Base-by-base conservation (phyloP, 2,888 invertebrate species). In the Trisateles emortualis region DNA sequence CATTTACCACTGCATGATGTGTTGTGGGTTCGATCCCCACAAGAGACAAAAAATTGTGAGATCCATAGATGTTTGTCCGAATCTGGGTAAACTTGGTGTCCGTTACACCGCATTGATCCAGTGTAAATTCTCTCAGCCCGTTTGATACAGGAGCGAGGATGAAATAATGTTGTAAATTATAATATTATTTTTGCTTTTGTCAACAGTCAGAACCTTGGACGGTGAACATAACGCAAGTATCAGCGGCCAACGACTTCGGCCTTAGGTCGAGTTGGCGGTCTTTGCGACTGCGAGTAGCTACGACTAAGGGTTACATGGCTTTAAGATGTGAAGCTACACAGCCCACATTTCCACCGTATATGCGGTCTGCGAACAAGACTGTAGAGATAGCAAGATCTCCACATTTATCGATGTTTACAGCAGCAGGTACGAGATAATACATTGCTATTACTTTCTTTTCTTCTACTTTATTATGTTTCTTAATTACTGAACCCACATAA, bases 381-480 rank as follows among this genome's bases (percentile, higher is more conserved):
- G 64, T 92, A 10, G 65, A 84, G 36, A 80, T 92, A 0, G 89
- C 87, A 1, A 70, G 84, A 42, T 87, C 90, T n/a, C 92, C 92
- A 10, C 88, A 90, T 65, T 70, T 90, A 9, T 91, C 90, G 26
- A 90, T 86, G 89, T 91, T 89, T 51, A 91, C 85, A 53, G 88
- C 90, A 61, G 86, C 87, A 74, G 89, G 91, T 90, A 55, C 68
- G 22, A 10, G n/a, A n/a, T n/a, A 11, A 3, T 11, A 11, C 5
- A 11, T 16, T 14, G 6, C 3, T 4, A 8, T 16, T 16, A 16
- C 2, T 3, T 38, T 19, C 19, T 22, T 36, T 46, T 35, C 6
- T 17, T 2, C 2, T 14, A 10, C 1, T 16, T 17, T 16, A 16
- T n/a, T 5, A 33, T 13, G 4, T 5, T 13, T n/a, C n/a, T n/a